Evolutionary conservation across 2,113 vertebrate species (phyloP), one percentile per base, ranked within the genome.

Genomic region (Chroicocephalus ridibundus): DNA sequence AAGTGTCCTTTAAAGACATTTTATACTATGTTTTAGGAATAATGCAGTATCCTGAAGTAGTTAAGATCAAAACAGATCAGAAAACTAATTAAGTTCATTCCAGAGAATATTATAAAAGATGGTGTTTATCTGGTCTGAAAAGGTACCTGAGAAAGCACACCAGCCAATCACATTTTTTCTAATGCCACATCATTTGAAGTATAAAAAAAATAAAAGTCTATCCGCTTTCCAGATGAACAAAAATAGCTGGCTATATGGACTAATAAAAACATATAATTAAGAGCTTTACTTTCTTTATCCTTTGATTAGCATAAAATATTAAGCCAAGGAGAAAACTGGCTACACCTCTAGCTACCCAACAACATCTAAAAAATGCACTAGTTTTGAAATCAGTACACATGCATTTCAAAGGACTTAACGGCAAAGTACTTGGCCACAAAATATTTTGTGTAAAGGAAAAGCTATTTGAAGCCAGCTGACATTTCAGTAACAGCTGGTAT

Each of bases 1-100:
- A 29, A 0, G 1, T 6, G 26, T 31, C 49, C 51, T 34, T 18
- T 36, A 14, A 15, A 51, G 55, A 13, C 4, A 14, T 16, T 36
- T 29, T 4, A 16, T 1, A 10, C 3, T 21, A 9, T 2, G 4
- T 21, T 36, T 57, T 3, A 29, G 32, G 36, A 66, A 31, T 1
- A 55, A n/a, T 2, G 16, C 11, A 1, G 31, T 2, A 22, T 18
- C 36, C 36, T 34, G 1, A 46, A 85, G 52, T 0, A 80, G 31
- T 31, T 49, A 19, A 36, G 7, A 79, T 22, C 11, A 51, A 93
- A 87, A 64, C 29, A 42, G 49, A 74, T 32, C 31, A 74, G 36
- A 54, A 25, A 42, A 52, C 55, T 46, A 22, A 46, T 38, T 32
- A 42, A 0, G 1, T 11, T 19, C 2, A 69, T 36, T 46, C 66